These are phyloP conservation scores for Eupithecia subumbrata DNA, from an alignment of 2,888 invertebrate species.

Conservation along the genomic window DNA sequence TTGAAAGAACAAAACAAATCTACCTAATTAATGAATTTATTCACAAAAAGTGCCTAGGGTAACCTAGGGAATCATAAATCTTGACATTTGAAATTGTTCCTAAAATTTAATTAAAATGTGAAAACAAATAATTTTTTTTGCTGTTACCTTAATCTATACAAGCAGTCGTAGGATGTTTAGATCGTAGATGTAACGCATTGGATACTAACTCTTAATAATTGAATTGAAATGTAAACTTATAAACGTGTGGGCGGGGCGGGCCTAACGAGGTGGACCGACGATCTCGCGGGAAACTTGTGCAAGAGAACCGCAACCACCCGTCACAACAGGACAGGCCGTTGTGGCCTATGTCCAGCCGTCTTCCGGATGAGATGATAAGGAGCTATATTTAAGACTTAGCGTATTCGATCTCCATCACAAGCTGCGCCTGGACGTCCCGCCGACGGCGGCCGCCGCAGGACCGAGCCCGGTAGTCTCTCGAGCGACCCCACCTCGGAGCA, in stretches of 20 bases:
- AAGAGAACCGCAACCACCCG: background rate
- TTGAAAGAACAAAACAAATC: no score
- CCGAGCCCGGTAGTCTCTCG: background rate
- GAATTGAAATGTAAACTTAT: background rate
- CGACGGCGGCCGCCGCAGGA: background rate
- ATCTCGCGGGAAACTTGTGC: background rate
- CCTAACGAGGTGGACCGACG: background rate
- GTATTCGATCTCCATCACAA: background rate
- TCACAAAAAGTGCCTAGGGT: background rate
- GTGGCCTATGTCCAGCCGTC: background rate
- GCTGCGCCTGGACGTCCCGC: background rate
- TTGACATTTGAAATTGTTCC: background rate
- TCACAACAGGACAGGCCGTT: background rate
- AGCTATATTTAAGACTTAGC: background rate
- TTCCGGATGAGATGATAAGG: background rate
- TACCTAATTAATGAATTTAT: background rate
- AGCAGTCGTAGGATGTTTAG: background rate
- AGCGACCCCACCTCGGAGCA: background rate
- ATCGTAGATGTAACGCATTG: no score
- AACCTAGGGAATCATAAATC: background rate
- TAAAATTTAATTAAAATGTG: background rate
- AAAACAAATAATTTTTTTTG: background rate
- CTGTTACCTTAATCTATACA: background rate
- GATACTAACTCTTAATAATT: no score
- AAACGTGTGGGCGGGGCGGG: background rate